Evolutionary conservation across 2,888 invertebrate species (phyloP), one percentile per base, ranked within the genome.

Genomic region (Melanargia galathea): DNA sequence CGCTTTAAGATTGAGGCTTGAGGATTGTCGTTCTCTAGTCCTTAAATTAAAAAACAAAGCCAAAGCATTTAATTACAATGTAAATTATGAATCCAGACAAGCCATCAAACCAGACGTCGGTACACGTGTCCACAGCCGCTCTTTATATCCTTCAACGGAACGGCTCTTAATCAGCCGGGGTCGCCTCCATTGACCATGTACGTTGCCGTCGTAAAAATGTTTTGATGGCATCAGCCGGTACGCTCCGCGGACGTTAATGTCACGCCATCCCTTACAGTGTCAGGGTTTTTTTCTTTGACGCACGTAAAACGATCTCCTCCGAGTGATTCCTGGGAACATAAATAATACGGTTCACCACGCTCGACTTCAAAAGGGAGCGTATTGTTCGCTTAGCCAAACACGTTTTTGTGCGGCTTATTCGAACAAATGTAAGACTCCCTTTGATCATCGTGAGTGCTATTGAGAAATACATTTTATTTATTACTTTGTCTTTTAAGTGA

Each of bases 321-420:
- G 81, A 86, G 76, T 85, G 78, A 86, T 87, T 86, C 84, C 83
- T 79, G 63, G 74, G 84, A 89, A 86, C 80, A 75, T 81, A 79
- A 82, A 81, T 80, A 81, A 79, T 78, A 74, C 73, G 72, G 73
- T 74, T 72, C 70, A 69, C 71, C 69, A 72, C 71, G 76, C 73
- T 74, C 73, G 68, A 83, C 85, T 83, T 89, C 87, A 89, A 88
- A 89, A 77, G 58, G 81, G 46, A 70, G 76, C 67, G 71, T 70
- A 75, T 76, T 77, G 73, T 77, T 70, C 66, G 66, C 67, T 73
- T 71, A 63, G 68, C 66, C 59, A 69, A 70, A 73, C 68, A 70
- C 73, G 79, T 80, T 79, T 76, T 79, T 74, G 66, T 71, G 52
- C 59, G 66, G 65, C 72, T 66, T 63, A 65, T 62, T 68, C 66